Percentiles rank a stretch among this genome's conserved stretches.
Evolutionary conservation across 2,888 invertebrate species (phyloP).

Genomic region (Limenitis camilla): DNA sequence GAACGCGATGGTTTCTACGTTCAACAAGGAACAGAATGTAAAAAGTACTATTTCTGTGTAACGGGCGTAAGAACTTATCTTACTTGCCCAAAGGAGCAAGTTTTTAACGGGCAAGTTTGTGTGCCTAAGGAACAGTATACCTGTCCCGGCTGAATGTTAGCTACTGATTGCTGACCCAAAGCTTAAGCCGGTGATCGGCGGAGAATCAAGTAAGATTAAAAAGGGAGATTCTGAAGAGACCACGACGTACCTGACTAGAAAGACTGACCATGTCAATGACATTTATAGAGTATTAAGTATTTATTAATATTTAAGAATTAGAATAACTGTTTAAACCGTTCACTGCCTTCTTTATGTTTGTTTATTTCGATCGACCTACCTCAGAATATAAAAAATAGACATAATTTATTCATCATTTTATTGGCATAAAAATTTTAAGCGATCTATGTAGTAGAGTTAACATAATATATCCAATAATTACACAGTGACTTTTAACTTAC

Average conservation of each 20-base stretch:
- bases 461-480: constrained; percentile 47
- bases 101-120: constrained; percentile 76
- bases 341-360: constrained; percentile 9
- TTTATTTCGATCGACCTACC: constrained; percentile 17
- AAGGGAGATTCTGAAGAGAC: constrained; percentile 20
- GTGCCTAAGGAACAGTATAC: constrained; percentile 57
- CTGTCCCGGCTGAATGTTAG: constrained; percentile 58
- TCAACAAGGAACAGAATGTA: constrained; percentile 65
- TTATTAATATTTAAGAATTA: constrained; percentile 8
- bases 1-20: constrained; percentile 72
- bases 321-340: constrained; percentile 2
- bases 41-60: constrained; percentile 74
- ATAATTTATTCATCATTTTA: constrained; percentile 39
- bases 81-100: constrained; percentile 56
- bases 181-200: constrained; percentile 6
- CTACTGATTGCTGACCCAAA: constrained; percentile 11
- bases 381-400: constrained; percentile 13
- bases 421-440: constrained; percentile 67
- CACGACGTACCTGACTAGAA: constrained; percentile 52
- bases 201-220: constrained; percentile 6
- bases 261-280: constrained; percentile 22
- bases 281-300: constrained; percentile 11
- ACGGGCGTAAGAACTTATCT: constrained; percentile 67
- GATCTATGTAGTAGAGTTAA: constrained; percentile 38
- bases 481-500: constrained; percentile 58